These are phyloP conservation scores for Bibio marci DNA, from an alignment of 2,888 invertebrate genomes.

Conservation along the genomic window DNA sequence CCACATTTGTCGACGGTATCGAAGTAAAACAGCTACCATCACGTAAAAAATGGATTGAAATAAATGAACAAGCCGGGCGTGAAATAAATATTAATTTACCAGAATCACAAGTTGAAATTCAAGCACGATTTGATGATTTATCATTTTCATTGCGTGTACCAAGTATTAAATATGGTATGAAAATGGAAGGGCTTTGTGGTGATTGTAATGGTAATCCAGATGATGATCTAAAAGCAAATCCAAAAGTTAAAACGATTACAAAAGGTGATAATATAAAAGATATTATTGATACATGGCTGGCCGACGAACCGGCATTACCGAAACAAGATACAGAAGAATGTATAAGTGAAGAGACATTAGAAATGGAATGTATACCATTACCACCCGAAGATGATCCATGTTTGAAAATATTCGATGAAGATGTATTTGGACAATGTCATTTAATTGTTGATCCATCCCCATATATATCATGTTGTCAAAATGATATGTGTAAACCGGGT, in stretches of 20 bases:
- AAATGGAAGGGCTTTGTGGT: slow-evolving; percentile 67
- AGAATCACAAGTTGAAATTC: slow-evolving; percentile 55
- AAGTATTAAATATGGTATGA: slow-evolving; percentile 51
- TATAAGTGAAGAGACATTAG: slow-evolving; percentile 30
- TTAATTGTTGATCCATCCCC: slow-evolving; percentile 49
- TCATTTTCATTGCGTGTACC: slow-evolving; percentile 45
- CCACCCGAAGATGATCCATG: slow-evolving; percentile 49
- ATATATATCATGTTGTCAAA: slow-evolving; percentile 51
- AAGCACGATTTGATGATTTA: slow-evolving; percentile 28
- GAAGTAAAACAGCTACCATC: slow-evolving; percentile 27
- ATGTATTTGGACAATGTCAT: slow-evolving; percentile 50
- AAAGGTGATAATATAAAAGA: slow-evolving; percentile 13
- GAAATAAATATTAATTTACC: slow-evolving; percentile 45
- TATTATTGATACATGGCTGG: slow-evolving; percentile 40
- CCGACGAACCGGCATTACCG: slow-evolving; percentile 28
- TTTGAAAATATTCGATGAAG: slow-evolving; percentile 37
- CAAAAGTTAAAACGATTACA: slow-evolving; percentile 14
- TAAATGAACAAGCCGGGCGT: slow-evolving; percentile 38
- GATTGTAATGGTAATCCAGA: slow-evolving; percentile 44
- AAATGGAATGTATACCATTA: slow-evolving; percentile 33
- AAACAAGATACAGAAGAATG: slow-evolving; percentile 30
- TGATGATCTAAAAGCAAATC: slow-evolving; percentile 39
- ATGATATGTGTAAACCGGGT: slow-evolving; percentile 41
- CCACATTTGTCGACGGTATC: slow-evolving; percentile 24
- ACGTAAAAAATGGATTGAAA: slow-evolving; percentile 42